phyloP scores from a whole-genome alignment of 2,797 vertebrate genomes.

The Eospalax fontanierii region DNA sequence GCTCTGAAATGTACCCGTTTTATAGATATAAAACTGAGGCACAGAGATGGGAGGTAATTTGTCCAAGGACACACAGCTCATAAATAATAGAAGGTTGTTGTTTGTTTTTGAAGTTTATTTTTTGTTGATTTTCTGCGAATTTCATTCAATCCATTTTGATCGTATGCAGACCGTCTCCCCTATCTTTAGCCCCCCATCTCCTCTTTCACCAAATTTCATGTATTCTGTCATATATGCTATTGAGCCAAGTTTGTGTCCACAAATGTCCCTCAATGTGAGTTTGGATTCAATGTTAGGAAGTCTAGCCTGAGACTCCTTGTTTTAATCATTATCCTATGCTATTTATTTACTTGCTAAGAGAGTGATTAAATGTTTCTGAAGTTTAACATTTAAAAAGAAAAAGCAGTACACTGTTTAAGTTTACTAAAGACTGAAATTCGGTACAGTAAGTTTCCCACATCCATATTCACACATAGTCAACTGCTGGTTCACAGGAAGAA shows the following conservation, averaged over 20 bases:
- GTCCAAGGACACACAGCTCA: neutral
- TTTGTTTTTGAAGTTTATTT: too few species aligned
- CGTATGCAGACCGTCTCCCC: too few species aligned
- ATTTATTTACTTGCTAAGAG: neutral
- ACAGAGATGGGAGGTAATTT: conserved; percentile 4
- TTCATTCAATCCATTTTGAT: too few species aligned
- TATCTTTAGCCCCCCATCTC: too few species aligned
- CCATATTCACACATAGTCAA: neutral
- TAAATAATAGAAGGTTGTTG: neutral
- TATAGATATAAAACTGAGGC: conserved; percentile 22
- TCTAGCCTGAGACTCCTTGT: neutral
- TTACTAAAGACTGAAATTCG: conserved; percentile 2
- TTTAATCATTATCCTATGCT: neutral
- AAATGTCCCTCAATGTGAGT: too few species aligned
- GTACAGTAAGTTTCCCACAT: neutral
- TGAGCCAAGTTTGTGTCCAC: too few species aligned
- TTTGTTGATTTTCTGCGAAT: too few species aligned
- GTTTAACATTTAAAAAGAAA: conserved; percentile 2
- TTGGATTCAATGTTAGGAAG: neutral
- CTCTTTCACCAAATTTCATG: too few species aligned
- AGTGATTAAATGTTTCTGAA: conserved; percentile 1
- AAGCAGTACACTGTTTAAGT: neutral
- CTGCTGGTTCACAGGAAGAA: neutral
- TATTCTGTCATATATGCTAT: too few species aligned
- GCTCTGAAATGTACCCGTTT: neutral